A percentile compares a stretch with the other conserved stretches of the same genome.
phyloP scores from a whole-genome alignment of 2,797 vertebrate species.

The Hyperoplus lanceolatus region DNA sequence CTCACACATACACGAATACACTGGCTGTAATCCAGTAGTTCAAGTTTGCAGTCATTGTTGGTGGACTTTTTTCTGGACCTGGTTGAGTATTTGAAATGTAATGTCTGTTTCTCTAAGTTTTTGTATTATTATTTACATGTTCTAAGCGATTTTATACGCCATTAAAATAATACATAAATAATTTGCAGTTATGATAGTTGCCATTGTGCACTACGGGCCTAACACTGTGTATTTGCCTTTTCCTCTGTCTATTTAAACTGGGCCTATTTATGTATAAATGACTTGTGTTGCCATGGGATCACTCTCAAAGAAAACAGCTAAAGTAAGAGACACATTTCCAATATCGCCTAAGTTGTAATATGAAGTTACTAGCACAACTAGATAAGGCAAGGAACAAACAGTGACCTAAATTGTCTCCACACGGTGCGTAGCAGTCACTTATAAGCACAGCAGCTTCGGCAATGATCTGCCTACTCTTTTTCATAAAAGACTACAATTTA shows the following conservation, averaged over 20 bases:
- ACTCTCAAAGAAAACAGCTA: background rate
- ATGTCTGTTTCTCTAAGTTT: background rate
- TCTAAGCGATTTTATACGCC: background rate
- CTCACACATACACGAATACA: conserved; percentile 11
- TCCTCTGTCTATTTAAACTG: conserved; percentile 8
- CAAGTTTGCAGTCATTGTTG: conserved; percentile 36
- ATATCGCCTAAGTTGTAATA: background rate
- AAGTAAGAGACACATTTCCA: background rate
- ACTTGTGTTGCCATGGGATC: background rate
- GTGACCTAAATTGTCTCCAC: conserved; percentile 44
- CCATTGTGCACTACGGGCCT: conserved; percentile 25
- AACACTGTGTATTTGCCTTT: background rate
- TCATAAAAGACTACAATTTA: conserved; percentile 16
- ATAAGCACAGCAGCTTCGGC: conserved; percentile 2
- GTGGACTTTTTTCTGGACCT: conserved; percentile 33
- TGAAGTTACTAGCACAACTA: conserved; percentile 25
- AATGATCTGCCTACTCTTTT: background rate
- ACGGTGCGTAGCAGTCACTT: conserved; percentile 24
- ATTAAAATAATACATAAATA: conserved; percentile 11
- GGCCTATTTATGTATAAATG: conserved; percentile 21
- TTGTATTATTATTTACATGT: background rate
- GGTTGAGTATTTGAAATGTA: conserved; percentile 1
- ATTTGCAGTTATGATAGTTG: conserved; percentile 30
- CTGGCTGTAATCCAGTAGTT: conserved; percentile 38
- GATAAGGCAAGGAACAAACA: conserved; percentile 14